phyloP scores from a whole-genome alignment of 1,140 invertebrate genomes.

The Brachystomella parvula region DNA sequence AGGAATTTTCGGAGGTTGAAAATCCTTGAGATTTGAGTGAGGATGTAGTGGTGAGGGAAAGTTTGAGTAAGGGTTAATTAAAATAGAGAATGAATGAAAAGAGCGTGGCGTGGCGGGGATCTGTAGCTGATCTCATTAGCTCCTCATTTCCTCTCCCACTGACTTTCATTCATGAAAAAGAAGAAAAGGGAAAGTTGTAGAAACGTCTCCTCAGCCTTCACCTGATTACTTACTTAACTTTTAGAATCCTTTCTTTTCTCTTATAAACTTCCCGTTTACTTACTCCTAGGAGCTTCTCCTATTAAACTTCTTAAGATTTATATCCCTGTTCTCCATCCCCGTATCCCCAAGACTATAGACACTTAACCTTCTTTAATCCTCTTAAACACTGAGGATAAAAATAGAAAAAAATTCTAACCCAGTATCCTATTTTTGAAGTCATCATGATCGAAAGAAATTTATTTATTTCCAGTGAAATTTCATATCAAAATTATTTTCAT shows the following conservation, averaged over 20 bases:
- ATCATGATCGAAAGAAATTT: too few species aligned
- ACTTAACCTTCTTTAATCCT: slow-evolving; percentile 11
- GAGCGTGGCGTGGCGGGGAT: too few species aligned
- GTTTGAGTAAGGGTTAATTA: too few species aligned
- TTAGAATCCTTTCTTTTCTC: background rate
- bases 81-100: too few species aligned
- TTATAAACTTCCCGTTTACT: background rate
- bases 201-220: background rate
- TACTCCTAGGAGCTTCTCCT: background rate
- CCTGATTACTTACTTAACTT: background rate
- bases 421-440: too few species aligned
- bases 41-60: too few species aligned
- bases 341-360: slow-evolving; percentile 8
- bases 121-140: slow-evolving; percentile 6
- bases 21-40: too few species aligned
- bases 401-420: too few species aligned
- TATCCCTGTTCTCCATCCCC: slow-evolving; percentile 1
- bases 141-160: background rate
- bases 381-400: too few species aligned
- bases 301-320: slow-evolving; percentile 7
- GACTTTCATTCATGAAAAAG: background rate
- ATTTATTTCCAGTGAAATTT: too few species aligned
- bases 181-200: background rate
- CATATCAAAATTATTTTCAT: too few species aligned
- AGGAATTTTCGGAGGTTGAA: too few species aligned